Conservation (phyloP, 2,888 invertebrate species). For the Meghimatium bilineatum region DNA sequence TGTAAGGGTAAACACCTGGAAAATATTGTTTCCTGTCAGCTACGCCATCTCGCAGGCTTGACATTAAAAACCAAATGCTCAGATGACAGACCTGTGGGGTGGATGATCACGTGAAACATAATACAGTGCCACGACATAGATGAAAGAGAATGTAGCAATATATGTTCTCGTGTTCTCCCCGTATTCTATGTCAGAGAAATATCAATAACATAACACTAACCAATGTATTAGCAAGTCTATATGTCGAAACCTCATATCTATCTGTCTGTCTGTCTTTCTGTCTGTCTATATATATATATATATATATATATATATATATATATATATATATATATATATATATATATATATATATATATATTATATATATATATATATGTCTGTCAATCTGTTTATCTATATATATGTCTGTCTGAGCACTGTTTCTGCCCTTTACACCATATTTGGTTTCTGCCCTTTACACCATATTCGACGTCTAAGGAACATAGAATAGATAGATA, state of each 20-base stretch:
- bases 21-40: not conserved
- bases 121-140: not conserved
- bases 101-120: not conserved
- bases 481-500: too few relatives aligned
- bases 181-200: not conserved
- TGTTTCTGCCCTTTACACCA: too few relatives aligned
- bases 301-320: constrained; percentile 7
- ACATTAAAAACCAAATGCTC: not conserved
- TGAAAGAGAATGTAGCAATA: not conserved
- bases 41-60: not conserved
- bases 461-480: too few relatives aligned
- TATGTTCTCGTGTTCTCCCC: not conserved
- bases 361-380: not conserved
- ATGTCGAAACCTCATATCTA: not conserved
- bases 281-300: too few relatives aligned
- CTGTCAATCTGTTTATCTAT: not conserved
- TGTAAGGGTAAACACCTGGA: not conserved
- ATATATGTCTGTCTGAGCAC: too few relatives aligned
- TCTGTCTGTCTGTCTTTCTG: not conserved
- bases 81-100: constrained; percentile 4
- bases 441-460: too few relatives aligned
- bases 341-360: not conserved
- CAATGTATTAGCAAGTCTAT: not conserved
- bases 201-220: not conserved
- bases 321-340: constrained; percentile 7